phyloP scores from a whole-genome alignment of 2,888 invertebrate species.

The Hylaea fasciaria region DNA sequence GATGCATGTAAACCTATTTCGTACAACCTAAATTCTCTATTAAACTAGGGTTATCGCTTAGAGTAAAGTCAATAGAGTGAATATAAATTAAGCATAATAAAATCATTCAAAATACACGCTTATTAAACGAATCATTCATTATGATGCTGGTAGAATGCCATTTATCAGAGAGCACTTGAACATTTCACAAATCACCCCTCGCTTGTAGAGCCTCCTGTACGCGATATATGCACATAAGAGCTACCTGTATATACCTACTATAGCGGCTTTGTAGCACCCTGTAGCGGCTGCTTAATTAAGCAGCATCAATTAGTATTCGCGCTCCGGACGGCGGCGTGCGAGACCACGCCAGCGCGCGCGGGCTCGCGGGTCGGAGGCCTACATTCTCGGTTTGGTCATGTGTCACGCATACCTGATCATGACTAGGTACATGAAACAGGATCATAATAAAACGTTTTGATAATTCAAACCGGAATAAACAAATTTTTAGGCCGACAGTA shows the following conservation, averaged over 20 bases:
- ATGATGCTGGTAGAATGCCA: conserved; percentile 3
- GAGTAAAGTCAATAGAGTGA: no score
- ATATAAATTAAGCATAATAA: no score
- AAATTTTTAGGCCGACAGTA: no score
- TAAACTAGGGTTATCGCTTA: no score
- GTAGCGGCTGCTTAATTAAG: conserved; percentile 26
- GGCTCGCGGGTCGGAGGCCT: conserved; percentile 3
- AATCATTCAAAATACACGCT: no score
- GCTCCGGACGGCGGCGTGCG: conserved; percentile 22
- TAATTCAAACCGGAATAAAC: no score
- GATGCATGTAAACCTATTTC: no score
- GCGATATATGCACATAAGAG: background rate
- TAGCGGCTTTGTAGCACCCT: background rate
- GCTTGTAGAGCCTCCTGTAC: conserved; percentile 1
- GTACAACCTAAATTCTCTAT: no score
- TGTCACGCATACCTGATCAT: conserved; percentile 3
- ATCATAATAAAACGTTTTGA: no score
- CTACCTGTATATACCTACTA: background rate
- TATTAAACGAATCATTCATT: conserved; percentile 4
- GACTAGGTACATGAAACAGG: background rate
- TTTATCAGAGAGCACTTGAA: conserved; percentile 16
- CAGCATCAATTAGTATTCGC: conserved; percentile 27
- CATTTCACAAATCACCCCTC: conserved; percentile 8
- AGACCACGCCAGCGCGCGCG: conserved; percentile 9
- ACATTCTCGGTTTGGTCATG: no score